Evolutionary conservation across 2,797 vertebrate species (phyloP), one percentile per base, ranked within the genome.

Genomic region (Acomys russatus): DNA sequence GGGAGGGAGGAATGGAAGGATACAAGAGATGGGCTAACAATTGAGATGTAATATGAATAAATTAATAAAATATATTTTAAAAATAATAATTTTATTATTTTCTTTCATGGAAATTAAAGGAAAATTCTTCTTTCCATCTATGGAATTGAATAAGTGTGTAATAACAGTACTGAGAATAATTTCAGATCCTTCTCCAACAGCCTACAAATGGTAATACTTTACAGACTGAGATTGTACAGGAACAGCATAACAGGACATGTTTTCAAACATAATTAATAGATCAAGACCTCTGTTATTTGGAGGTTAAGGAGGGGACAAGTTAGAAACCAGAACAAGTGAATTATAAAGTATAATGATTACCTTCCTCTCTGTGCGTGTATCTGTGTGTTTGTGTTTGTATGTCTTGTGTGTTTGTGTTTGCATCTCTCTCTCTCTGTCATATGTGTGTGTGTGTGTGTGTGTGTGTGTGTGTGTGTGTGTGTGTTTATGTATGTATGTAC

Each of bases 251-350:
- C 35, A 79, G 54, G 33, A 7, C 44, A 64, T 49, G 38, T 68
- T 96, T 92, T 92, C 88, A 89, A 92, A 96, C 86, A 73, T 71
- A 92, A 93, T 56, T 61, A 64, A 33, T 23, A 79, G 63, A 68
- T 73, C 44, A 71, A 38, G 30, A 73, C 77, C 49, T 68, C 8
- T 85, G 51, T 33, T 79, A 49, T 87, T 97, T 2, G 0, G 6
- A 44, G 44, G 44, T 14, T 68, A 18, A 23, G 68, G 30, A n/a
- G 18, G 28, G 11, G 20, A 23, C 64, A 68, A 51, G 17, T 14
- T 68, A 84, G 49, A 77, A 49, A 20, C 15, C 25, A 56, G n/a
- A 56, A 56, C 8, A 20, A 35, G 54, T 80, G 44, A 77, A 77
- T 30, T 59, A 38, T n/a, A 71, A 30, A 35, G n/a, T 35, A 6